phyloP scores from a whole-genome alignment of 2,797 vertebrate genomes.

The Catamblyrhynchus diadema region DNA sequence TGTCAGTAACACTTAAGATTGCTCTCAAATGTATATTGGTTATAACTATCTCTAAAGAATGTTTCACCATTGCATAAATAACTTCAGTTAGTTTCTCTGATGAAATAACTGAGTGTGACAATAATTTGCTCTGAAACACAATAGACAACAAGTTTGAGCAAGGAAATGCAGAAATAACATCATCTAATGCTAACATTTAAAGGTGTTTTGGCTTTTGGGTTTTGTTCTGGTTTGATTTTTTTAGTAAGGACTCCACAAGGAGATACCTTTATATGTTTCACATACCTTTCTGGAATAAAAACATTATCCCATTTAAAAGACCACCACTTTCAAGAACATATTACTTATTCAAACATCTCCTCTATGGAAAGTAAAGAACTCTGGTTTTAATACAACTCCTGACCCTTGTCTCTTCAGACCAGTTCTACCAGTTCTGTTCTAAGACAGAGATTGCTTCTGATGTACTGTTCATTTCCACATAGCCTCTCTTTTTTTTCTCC shows the following conservation, averaged over 20 bases:
- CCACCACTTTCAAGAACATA: background rate
- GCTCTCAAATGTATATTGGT: background rate
- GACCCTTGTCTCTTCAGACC: background rate
- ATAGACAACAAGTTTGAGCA: background rate
- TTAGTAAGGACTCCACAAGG: background rate
- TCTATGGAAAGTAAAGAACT: background rate
- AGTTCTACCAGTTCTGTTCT: background rate
- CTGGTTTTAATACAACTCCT: background rate
- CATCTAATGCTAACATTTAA: background rate
- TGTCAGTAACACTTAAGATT: background rate
- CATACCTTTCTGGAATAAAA: background rate
- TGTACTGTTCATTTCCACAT: background rate
- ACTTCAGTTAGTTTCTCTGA: background rate
- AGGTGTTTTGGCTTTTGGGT: background rate
- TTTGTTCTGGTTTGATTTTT: background rate
- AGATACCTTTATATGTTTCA: background rate
- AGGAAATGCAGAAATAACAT: background rate
- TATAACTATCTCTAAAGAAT: background rate
- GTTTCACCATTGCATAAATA: background rate
- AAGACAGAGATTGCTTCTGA: background rate
- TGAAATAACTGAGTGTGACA: background rate
- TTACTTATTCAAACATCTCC: background rate
- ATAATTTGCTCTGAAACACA: background rate
- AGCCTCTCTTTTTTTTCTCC: background rate
- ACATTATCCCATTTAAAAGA: background rate